Evolutionary conservation across 2,113 vertebrate species (phyloP).

Genomic region (Megaptera novaeangliae): DNA sequence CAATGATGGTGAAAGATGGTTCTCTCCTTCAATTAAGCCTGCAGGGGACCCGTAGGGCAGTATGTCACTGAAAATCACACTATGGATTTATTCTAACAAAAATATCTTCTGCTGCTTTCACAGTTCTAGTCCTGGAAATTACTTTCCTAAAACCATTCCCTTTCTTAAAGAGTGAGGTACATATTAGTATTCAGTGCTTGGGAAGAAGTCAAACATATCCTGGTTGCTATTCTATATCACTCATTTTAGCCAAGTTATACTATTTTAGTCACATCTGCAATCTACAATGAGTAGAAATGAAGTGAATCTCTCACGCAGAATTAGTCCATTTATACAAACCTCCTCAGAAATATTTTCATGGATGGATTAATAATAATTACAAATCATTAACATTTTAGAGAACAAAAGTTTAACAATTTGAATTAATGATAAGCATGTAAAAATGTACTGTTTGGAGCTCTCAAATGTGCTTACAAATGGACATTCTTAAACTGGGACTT

Average conservation of each 20-base stretch:
- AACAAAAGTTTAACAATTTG: constrained; percentile 48
- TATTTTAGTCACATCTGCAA: constrained; percentile 66
- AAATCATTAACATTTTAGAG: constrained; percentile 57
- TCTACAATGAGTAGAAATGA: constrained; percentile 20
- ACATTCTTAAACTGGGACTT: constrained; percentile 28
- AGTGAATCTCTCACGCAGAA: constrained; percentile 53
- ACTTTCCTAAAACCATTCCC: background rate
- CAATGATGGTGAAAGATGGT: background rate
- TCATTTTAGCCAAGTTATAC: constrained; percentile 32
- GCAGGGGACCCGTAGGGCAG: background rate
- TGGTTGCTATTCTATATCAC: constrained; percentile 44
- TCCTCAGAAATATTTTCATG: constrained; percentile 66
- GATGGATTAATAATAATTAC: constrained; percentile 55
- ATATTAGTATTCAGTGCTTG: constrained; percentile 33
- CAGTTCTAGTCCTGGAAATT: constrained; percentile 39
- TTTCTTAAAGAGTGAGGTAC: background rate
- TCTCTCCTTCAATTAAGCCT: background rate
- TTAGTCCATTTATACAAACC: constrained; percentile 59
- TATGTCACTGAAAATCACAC: constrained; percentile 8
- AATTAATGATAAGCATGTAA: constrained; percentile 22
- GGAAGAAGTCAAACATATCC: constrained; percentile 41
- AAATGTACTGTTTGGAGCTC: constrained; percentile 29
- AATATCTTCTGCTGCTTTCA: constrained; percentile 42
- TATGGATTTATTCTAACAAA: constrained; percentile 31
- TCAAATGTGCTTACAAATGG: constrained; percentile 10